phyloP scores from a whole-genome alignment of 1,140 invertebrate genomes.

The Plutomurus gul region DNA sequence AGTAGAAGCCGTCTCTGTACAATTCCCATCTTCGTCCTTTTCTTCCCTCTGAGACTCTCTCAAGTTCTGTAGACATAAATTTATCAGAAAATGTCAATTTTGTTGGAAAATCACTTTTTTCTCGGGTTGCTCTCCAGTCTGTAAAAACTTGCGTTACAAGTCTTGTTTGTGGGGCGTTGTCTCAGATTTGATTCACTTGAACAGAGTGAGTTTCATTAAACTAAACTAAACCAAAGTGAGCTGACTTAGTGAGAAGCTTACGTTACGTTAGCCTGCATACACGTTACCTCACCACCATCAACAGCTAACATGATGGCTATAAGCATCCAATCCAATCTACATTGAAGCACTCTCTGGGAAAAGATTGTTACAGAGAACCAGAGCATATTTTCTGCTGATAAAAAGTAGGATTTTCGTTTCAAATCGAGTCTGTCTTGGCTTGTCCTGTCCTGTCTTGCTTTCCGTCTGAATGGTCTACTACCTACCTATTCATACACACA shows the following conservation, averaged over 20 bases:
- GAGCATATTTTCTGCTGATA: constrained; percentile 43
- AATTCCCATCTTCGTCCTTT: neutral
- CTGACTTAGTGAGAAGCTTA: constrained; percentile 17
- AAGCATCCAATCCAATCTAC: constrained; percentile 23
- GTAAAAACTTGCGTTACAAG: too few species aligned
- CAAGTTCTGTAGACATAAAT: constrained; percentile 46
- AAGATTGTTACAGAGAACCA: neutral
- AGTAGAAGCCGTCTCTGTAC: too few species aligned
- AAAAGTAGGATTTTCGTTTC: constrained; percentile 44
- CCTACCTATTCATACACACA: too few species aligned
- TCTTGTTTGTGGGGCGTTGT: constrained; percentile 53
- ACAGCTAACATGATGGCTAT: constrained; percentile 17
- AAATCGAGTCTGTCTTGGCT: constrained; percentile 33
- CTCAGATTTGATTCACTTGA: constrained; percentile 35
- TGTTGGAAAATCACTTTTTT: constrained; percentile 49
- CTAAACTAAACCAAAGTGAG: neutral
- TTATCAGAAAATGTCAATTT: constrained; percentile 54
- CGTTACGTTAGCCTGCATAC: constrained; percentile 12
- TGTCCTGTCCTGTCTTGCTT: neutral
- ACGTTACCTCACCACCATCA: neutral
- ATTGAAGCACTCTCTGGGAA: constrained; percentile 17
- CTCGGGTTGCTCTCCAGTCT: constrained; percentile 35
- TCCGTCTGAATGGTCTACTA: too few species aligned
- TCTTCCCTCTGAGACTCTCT: neutral
- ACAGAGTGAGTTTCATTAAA: constrained; percentile 17